phyloP scores from a whole-genome alignment of 2,797 vertebrate species.

The Crypturellus tataupa region DNA sequence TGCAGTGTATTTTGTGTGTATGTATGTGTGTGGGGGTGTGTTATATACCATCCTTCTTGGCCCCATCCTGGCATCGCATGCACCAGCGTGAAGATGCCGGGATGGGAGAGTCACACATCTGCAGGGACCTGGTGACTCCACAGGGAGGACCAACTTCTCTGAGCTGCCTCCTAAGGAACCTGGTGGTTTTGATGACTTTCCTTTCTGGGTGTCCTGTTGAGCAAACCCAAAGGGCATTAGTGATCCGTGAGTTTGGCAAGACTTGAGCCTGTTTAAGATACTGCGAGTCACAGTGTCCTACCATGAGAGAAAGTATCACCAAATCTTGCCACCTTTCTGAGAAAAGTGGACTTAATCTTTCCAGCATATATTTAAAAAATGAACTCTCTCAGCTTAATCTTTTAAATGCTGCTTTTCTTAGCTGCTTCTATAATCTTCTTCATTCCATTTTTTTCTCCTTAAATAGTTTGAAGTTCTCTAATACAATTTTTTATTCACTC shows the following conservation, averaged over 20 bases:
- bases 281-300: not conserved
- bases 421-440: conserved; percentile 67
- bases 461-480: conserved; percentile 61
- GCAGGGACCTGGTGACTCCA: not conserved
- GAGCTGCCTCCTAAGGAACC: not conserved
- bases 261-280: not conserved
- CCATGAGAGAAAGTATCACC: not conserved
- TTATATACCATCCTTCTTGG: not conserved
- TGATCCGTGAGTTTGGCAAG: not conserved
- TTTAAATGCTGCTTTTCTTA: conserved; percentile 61
- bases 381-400: conserved; percentile 29
- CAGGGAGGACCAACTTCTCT: not conserved
- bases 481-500: conserved; percentile 68
- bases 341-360: conserved; percentile 20
- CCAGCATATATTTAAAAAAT: conserved; percentile 25
- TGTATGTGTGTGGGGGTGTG: not conserved
- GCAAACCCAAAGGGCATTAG: not conserved
- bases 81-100: not conserved
- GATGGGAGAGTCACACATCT: not conserved
- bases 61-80: accelerated
- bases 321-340: not conserved
- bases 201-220: not conserved
- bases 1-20: not conserved
- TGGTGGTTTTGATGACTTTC: not conserved
- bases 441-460: conserved; percentile 38